phyloP scores from a whole-genome alignment of 2,797 vertebrate species.

The Microhierax caerulescens region DNA sequence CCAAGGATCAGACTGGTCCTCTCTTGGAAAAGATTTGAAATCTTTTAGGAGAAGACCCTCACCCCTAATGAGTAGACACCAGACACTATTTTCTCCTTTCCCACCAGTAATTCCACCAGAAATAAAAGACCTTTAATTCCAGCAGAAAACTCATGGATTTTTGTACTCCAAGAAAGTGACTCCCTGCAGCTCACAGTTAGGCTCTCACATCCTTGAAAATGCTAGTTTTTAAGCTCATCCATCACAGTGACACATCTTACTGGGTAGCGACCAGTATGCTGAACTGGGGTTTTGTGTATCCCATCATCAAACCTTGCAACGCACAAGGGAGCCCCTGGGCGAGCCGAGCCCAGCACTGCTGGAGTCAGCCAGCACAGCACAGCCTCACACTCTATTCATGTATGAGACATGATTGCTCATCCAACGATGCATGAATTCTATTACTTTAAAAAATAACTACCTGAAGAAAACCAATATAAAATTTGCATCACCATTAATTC shows the following conservation, averaged over 20 bases:
- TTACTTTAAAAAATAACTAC: not conserved
- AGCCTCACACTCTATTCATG: not conserved
- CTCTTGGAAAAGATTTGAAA: not conserved
- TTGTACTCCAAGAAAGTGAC: not conserved
- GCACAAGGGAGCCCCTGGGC: not conserved
- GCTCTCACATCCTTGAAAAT: not conserved
- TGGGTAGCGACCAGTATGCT: not conserved
- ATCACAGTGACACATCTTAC: not conserved
- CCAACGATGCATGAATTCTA: not conserved
- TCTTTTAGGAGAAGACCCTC: not conserved
- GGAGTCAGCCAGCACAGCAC: not conserved
- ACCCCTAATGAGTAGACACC: not conserved
- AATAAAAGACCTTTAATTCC: not conserved
- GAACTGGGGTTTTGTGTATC: not conserved
- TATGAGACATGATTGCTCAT: fast-evolving
- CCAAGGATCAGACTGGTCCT: not conserved
- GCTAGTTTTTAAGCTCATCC: not conserved
- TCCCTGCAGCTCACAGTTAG: not conserved
- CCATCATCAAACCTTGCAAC: not conserved
- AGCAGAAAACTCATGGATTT: not conserved
- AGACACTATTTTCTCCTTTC: not conserved
- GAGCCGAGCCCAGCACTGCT: not conserved
- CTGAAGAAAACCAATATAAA: not conserved
- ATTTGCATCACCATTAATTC: not conserved
- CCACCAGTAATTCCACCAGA: not conserved